Evolutionary conservation across 2,113 vertebrate genomes (phyloP).

Genomic region (Eulemur macaco): DNA sequence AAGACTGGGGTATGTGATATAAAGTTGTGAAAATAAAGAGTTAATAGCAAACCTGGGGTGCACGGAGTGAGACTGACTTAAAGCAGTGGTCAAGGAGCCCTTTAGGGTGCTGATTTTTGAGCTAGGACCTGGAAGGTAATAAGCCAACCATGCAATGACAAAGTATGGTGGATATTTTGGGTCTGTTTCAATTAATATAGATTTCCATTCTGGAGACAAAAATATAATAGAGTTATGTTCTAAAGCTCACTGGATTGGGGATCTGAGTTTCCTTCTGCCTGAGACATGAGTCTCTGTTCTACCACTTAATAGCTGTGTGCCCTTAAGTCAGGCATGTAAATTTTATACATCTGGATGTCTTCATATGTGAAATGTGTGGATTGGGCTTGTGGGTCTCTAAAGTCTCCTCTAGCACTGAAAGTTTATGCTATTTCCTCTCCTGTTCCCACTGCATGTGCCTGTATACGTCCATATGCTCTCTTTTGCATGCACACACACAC

Average conservation of each 20-base stretch:
- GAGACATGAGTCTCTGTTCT: slow-evolving; percentile 22
- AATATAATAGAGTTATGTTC: not conserved
- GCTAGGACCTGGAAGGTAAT: not conserved
- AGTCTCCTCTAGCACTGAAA: not conserved
- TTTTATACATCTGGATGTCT: not conserved
- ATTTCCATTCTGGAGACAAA: slow-evolving; percentile 35
- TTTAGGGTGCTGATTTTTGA: not conserved
- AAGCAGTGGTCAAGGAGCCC: not conserved
- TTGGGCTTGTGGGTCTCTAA: not conserved
- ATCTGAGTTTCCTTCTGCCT: not conserved
- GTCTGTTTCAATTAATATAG: slow-evolving; percentile 17
- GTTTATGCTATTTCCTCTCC: not conserved
- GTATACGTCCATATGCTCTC: no score
- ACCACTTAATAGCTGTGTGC: not conserved
- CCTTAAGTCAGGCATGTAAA: not conserved
- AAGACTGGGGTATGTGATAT: not conserved
- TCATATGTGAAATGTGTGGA: not conserved
- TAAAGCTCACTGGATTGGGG: not conserved
- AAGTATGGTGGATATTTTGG: not conserved
- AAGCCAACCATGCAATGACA: not conserved
- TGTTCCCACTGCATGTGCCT: not conserved
- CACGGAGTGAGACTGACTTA: not conserved
- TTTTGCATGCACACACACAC: not conserved
- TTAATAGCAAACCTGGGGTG: not conserved
- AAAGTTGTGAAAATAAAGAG: not conserved